Percentiles rank a stretch among this genome's conserved stretches.
Conservation (phyloP, 2,888 invertebrate genomes). For the Fabriciana adippe region DNA sequence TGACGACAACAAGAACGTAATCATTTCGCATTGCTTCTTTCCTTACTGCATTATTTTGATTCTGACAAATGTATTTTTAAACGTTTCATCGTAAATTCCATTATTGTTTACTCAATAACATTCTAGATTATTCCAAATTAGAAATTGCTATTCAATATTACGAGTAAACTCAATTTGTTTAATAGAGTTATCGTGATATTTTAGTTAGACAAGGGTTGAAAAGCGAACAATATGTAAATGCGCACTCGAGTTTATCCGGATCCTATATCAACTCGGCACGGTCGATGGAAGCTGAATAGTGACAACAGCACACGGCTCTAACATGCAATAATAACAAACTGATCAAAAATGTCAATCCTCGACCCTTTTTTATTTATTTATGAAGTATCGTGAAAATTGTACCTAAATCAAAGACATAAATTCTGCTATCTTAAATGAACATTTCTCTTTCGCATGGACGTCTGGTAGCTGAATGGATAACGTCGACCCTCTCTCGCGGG, state of each 20-base stretch:
- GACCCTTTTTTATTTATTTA: constrained; percentile 66
- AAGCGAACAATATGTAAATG: constrained; percentile 66
- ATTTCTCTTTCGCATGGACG: constrained; percentile 78
- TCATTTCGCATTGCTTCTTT: constrained; percentile 47
- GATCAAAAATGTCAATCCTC: constrained; percentile 46
- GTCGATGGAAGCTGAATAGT: constrained; percentile 62
- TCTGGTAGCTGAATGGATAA: constrained; percentile 79
- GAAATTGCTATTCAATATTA: background rate
- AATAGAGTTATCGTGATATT: constrained; percentile 28
- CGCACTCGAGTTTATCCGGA: constrained; percentile 54
- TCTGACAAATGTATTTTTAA: constrained; percentile 40
- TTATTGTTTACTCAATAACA: background rate
- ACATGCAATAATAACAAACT: constrained; percentile 71
- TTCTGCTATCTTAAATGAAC: constrained; percentile 81
- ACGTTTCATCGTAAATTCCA: constrained; percentile 12
- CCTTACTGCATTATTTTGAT: constrained; percentile 42
- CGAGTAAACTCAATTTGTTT: constrained; percentile 17
- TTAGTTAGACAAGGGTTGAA: constrained; percentile 44
- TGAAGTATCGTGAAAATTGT: constrained; percentile 54
- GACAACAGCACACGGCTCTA: constrained; percentile 61
- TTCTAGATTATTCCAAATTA: background rate
- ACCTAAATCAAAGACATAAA: constrained; percentile 81
- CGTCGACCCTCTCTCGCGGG: constrained; percentile 76
- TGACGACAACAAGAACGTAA: constrained; percentile 53
- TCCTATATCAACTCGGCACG: constrained; percentile 63